Conservation (phyloP, 1,140 invertebrate species). For the Ectropis grisescens region DNA sequence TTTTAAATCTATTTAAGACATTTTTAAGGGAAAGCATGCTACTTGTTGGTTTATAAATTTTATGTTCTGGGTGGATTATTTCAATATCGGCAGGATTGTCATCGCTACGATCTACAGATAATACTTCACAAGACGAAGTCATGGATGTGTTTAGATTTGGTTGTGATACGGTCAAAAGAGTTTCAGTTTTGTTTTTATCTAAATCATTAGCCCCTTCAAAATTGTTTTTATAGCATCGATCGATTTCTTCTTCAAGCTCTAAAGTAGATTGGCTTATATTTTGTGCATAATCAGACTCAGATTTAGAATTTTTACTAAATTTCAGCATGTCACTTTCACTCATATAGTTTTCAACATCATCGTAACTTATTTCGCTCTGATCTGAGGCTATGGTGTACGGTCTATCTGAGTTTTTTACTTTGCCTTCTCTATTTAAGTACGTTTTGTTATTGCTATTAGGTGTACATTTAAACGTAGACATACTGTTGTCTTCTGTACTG, state of each 20-base stretch:
- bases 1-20: conserved; percentile 61
- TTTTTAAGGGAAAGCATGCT: conserved; percentile 63
- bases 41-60: conserved; percentile 77
- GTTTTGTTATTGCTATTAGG: conserved; percentile 63
- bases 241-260: conserved; percentile 65
- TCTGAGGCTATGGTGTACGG: conserved; percentile 83
- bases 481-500: conserved; percentile 41
- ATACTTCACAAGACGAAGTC: conserved; percentile 63
- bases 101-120: conserved; percentile 37
- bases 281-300: conserved; percentile 60
- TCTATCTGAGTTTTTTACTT: conserved; percentile 63
- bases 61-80: conserved; percentile 79
- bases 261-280: conserved; percentile 66
- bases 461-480: conserved; percentile 60
- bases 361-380: conserved; percentile 71
- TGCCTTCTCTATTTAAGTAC: conserved; percentile 68
- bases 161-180: conserved; percentile 30
- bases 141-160: conserved; percentile 52
- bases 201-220: conserved; percentile 52
- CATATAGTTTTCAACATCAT: conserved; percentile 71
- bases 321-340: conserved; percentile 62
- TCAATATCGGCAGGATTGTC: conserved; percentile 33
- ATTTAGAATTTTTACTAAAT: conserved; percentile 68
- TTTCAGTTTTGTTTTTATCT: conserved; percentile 49
- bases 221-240: conserved; percentile 65